Base-by-base conservation (phyloP, 2,797 vertebrate species). In the Salmo trutta region DNA sequence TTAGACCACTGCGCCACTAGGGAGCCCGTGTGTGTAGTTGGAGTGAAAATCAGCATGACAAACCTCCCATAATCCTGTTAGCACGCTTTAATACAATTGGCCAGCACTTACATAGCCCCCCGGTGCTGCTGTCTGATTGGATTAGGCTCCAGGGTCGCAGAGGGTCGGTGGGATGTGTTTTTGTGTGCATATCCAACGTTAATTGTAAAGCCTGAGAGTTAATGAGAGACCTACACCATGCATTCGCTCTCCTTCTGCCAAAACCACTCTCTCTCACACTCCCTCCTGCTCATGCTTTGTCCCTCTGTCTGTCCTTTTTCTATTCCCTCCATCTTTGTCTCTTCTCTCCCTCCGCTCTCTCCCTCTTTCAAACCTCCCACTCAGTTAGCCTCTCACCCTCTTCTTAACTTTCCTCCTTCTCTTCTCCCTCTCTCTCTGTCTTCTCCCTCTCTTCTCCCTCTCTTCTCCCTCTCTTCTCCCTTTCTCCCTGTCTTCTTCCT, bases 11-110 rank as follows among this genome's bases (percentile, higher is more conserved):
- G 36, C 36, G 36, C 36, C 36, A 36, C 36, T 36, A 36, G 36
- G 36, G 36, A 36, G 36, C 36, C 1, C 6, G 7, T 36, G 6
- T 36, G 27, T 84, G 85, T 87, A 86, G 88, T 82, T 79, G 77
- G 82, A 81, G 56, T 21, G 56, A 88, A 85, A 92, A 90, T 91
- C 88, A 52, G 14, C 82, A 80, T 85, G 77, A 81, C 87, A 90
- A 93, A 89, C 85, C 77, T 81, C 71, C 75, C 77, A 76, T 92
- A 92, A 95, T 93, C 93, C 91, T 83, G 82, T 93, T 93, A 91
- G 84, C 84, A 89, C 73, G 82, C 91, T 89, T 67, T 91, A 93
- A 94, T 85, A 76, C 77, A 84, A 93, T 93, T 92, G 90, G 89
- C 82, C 82, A 47, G 78, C 73, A 79, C 74, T 82, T 89, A 76